Percentiles rank a stretch among this genome's conserved stretches.
Conservation (phyloP, 2,888 invertebrate genomes). For the Thymelicus sylvestris region DNA sequence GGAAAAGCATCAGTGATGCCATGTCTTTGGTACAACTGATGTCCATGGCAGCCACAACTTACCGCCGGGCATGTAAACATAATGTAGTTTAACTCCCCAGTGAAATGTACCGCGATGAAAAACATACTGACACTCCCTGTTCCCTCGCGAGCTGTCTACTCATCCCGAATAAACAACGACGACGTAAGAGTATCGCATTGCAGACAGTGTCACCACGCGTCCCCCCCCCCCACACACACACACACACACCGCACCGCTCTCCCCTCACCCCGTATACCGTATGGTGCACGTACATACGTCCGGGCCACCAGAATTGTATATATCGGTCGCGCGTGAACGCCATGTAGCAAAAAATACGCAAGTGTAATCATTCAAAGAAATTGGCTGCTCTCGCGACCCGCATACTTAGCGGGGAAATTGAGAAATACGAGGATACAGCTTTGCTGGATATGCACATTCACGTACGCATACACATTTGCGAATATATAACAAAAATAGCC, state of each 20-base stretch:
- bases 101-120: background rate
- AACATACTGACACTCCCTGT: background rate
- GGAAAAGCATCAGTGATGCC: too few species aligned
- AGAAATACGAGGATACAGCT: slow-evolving; percentile 53
- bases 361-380: slow-evolving; percentile 66
- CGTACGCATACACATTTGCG: too few species aligned
- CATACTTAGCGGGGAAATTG: slow-evolving; percentile 63
- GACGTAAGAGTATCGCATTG: slow-evolving; percentile 24
- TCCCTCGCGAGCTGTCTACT: background rate
- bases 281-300: slow-evolving; percentile 10
- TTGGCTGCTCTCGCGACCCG: slow-evolving; percentile 61
- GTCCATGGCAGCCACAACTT: too few species aligned
- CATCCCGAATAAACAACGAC: background rate
- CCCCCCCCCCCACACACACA: too few species aligned
- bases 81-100: too few species aligned
- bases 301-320: slow-evolving; percentile 37
- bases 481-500: too few species aligned
- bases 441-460: background rate
- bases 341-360: slow-evolving; percentile 48
- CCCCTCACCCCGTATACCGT: background rate
- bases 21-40: too few species aligned
- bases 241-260: too few species aligned
- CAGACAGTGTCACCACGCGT: slow-evolving; percentile 10
- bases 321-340: slow-evolving; percentile 42
- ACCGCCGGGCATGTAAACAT: too few species aligned